phyloP scores from a whole-genome alignment of 2,888 invertebrate species.

The Acrocyrtus sp. region DNA sequence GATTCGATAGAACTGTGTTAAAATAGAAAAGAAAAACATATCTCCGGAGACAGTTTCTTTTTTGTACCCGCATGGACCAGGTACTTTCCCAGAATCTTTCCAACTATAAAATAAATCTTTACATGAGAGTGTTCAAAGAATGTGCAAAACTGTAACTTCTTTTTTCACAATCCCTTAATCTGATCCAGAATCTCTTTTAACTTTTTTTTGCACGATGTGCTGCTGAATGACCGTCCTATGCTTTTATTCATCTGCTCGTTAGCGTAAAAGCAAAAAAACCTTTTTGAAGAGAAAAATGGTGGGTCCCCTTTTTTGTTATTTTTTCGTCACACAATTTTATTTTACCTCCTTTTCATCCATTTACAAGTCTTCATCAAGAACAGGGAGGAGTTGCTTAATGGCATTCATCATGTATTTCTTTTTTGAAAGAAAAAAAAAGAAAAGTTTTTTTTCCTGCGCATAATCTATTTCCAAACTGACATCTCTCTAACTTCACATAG shows the following conservation, averaged over 20 bases:
- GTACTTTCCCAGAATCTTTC: too few species aligned
- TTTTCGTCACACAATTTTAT: constrained; percentile 10
- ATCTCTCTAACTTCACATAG: constrained; percentile 6
- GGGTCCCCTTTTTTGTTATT: constrained; percentile 21
- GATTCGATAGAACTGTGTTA: too few species aligned
- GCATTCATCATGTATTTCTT: constrained; percentile 20
- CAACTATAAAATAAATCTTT: too few species aligned
- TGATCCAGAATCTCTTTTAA: too few species aligned
- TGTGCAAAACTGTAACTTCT: too few species aligned
- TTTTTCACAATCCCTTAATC: too few species aligned
- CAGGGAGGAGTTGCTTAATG: neutral
- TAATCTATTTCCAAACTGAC: constrained; percentile 37
- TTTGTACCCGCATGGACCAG: too few species aligned
- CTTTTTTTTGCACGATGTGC: too few species aligned
- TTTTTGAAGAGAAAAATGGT: too few species aligned
- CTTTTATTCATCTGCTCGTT: constrained; percentile 40
- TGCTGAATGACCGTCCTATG: constrained; percentile 2
- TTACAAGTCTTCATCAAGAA: neutral
- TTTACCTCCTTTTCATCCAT: neutral
- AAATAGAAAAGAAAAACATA: too few species aligned
- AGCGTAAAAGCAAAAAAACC: constrained; percentile 39
- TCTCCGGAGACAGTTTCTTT: too few species aligned
- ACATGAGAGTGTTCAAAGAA: too few species aligned
- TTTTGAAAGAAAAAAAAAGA: constrained; percentile 7
- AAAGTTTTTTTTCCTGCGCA: constrained; percentile 20